These are phyloP conservation scores for Coelopa pilipes DNA, from an alignment of 2,888 invertebrate species.

Conservation along the genomic window DNA sequence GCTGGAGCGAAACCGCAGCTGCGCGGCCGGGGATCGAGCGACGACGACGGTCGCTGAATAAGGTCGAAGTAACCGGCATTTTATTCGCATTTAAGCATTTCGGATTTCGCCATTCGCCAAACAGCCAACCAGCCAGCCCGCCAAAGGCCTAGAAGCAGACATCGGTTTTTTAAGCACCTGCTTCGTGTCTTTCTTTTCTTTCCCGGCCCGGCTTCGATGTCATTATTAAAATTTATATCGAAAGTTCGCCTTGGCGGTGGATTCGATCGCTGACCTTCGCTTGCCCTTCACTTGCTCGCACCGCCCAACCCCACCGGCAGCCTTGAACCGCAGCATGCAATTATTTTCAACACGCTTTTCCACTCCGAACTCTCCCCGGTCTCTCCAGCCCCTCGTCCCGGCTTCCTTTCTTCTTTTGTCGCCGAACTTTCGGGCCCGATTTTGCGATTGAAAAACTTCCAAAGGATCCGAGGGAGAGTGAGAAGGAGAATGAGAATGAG, in stretches of 20 bases:
- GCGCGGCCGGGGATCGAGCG: no score
- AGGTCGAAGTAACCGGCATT: no score
- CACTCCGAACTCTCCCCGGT: no score
- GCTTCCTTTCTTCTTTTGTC: background rate
- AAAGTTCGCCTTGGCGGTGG: background rate
- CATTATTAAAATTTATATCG: slow-evolving; percentile 21
- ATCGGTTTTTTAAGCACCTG: background rate
- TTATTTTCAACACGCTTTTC: no score
- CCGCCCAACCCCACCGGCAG: background rate
- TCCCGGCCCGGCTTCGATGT: background rate
- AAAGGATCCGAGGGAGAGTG: background rate
- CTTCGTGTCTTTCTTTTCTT: background rate
- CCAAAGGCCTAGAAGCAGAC: background rate
- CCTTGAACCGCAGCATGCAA: no score
- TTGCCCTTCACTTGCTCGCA: background rate
- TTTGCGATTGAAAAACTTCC: no score
- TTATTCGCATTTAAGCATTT: no score
- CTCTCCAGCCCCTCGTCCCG: background rate
- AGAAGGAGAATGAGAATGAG: background rate
- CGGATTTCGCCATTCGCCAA: no score
- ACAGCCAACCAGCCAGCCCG: background rate
- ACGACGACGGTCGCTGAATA: no score
- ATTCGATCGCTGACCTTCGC: background rate
- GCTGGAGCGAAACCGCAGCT: background rate
- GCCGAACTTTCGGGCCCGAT: no score